phyloP scores from a whole-genome alignment of 2,113 vertebrate genomes.

The Chunga burmeisteri region DNA sequence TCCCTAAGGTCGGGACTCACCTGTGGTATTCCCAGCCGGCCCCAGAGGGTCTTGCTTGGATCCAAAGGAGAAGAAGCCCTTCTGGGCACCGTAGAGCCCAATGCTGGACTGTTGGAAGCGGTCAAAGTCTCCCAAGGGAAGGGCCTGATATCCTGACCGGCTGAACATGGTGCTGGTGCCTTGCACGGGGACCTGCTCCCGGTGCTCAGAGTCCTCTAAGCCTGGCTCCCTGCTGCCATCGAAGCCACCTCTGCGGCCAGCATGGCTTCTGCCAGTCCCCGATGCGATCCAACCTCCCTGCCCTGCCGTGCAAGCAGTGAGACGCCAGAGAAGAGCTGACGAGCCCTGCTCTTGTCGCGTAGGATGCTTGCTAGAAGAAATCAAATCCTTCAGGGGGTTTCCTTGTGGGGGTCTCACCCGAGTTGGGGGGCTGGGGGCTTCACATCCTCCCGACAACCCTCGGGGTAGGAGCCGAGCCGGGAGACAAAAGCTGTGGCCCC shows the following conservation, averaged over 20 bases:
- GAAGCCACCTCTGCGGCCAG: neutral
- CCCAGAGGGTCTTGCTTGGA: conserved; percentile 32
- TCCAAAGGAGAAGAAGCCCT: conserved; percentile 37
- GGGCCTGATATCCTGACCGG: conserved; percentile 71
- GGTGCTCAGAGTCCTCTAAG: neutral
- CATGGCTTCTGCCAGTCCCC: neutral
- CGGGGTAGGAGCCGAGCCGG: neutral
- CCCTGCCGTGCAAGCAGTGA: fast-evolving
- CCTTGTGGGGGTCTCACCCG: neutral
- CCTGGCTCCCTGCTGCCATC: fast-evolving
- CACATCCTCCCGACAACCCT: neutral
- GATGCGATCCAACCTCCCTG: fast-evolving
- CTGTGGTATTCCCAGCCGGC: neutral
- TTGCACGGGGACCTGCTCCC: fast-evolving
- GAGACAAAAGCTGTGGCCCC: neutral
- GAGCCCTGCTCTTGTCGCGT: neutral
- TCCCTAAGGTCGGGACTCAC: conserved; percentile 21
- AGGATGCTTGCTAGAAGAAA: neutral
- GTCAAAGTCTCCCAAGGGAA: conserved; percentile 77
- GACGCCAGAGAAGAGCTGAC: fast-evolving
- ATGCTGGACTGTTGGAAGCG: conserved; percentile 63
- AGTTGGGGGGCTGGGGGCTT: neutral
- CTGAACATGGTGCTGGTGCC: conserved; percentile 69
- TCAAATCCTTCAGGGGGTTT: neutral
- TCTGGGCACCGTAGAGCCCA: conserved; percentile 70